These are phyloP conservation scores for Neoitamus cyanurus DNA, from an alignment of 2,888 invertebrate genomes.

Conservation along the genomic window DNA sequence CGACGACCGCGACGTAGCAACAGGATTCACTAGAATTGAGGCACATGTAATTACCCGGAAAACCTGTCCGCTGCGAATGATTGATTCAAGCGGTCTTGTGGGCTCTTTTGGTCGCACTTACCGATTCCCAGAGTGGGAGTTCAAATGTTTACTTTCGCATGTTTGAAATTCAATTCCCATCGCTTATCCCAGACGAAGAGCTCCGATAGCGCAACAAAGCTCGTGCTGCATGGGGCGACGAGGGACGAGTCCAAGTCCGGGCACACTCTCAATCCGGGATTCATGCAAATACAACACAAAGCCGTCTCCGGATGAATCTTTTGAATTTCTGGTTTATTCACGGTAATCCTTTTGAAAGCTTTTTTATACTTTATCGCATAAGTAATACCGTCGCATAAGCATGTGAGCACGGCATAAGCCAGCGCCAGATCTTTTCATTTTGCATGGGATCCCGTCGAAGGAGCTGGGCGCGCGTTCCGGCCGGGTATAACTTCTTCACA, in stretches of 20 bases:
- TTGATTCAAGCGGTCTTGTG: background rate
- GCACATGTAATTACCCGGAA: background rate
- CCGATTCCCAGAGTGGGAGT: background rate
- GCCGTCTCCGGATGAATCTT: constrained; percentile 40
- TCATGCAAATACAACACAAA: constrained; percentile 42
- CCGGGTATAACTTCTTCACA: background rate
- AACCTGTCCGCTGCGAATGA: background rate
- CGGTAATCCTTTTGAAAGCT: constrained; percentile 43
- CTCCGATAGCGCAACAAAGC: background rate
- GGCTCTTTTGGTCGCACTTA: background rate
- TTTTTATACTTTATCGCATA: constrained; percentile 30
- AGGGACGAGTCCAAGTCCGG: background rate
- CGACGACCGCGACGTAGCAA: background rate
- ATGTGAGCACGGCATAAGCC: constrained; percentile 32
- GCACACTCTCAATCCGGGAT: constrained; percentile 20
- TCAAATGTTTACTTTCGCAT: background rate
- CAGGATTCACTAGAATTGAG: background rate
- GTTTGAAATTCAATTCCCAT: background rate
- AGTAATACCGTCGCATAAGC: constrained; percentile 32
- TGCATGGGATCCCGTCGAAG: constrained; percentile 12
- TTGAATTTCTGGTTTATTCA: constrained; percentile 41
- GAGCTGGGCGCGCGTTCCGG: background rate
- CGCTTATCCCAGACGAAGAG: background rate
- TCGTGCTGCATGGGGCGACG: background rate
- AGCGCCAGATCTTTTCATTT: constrained; percentile 34